Evolutionary conservation across 92 coral and sea anemone species (phyloP), one percentile per base, ranked within the genome.

Genomic region (Phenganax subtilis): DNA sequence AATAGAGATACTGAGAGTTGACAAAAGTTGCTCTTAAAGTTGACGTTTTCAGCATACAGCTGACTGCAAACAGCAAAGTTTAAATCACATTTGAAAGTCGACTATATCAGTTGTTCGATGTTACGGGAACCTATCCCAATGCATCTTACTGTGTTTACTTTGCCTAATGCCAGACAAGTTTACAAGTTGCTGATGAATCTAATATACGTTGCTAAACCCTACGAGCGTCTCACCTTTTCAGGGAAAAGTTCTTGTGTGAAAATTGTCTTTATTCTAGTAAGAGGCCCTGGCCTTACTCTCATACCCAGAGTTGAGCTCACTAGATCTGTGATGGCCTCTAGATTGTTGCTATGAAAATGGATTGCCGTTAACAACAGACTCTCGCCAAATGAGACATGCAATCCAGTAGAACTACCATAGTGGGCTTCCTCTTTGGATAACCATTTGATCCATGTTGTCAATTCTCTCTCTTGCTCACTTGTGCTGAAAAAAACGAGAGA

Each of bases 341-440:
- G 75, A 66, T 93, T 93, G 92, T 89, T 93, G 86, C 94, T 88
- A 88, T 93, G 98, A 87, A 93, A 93, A 81, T 93, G 98, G 79
- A 93, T 93, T 15, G 98, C 93, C 51, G 90, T 92, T 71, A 93
- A 75, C 0, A 93, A 90, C 8, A 93, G 91, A 51, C 89, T 86
- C 75, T 93, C 98, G 15, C 98, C 98, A 92, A 93, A 93, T 57
- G 98, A 93, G 12, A 96, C 91, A 75, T 92, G 94, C 44, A 90
- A 88, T 28, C 94, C 98, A 65, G 94, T 90, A 15, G 98, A 91
- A 27, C 97, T 86, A 77, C 90, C 98, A 54, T 92, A 93, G 57
- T 91, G 93, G 1, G 91, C 85, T 51, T 92, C 97, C 65, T 93
- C 94, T 56, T 91, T 91, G 0, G 98, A 88, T 63, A 93, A 68